A percentile compares a stretch with the other conserved stretches of the same genome.
Conservation (phyloP, 2,113 vertebrate species). For the Callorhinus ursinus region DNA sequence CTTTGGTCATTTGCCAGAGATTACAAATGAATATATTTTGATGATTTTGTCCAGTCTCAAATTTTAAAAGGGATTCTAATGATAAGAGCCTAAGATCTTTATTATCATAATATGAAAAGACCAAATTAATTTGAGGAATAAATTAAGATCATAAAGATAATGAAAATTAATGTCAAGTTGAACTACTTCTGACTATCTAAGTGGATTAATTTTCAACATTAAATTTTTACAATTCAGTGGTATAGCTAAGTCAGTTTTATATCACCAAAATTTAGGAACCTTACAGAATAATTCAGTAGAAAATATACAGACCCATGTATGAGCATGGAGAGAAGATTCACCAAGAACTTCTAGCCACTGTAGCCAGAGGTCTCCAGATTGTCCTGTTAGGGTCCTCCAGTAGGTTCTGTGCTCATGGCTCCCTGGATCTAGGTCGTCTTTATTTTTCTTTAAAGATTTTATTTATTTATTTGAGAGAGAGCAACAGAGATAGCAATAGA, state of each 20-base stretch:
- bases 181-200: slow-evolving; percentile 11
- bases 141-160: background rate
- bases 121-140: background rate
- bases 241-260: background rate
- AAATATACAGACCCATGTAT: background rate
- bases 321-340: background rate
- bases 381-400: background rate
- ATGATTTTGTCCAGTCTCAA: background rate
- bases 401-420: too few species aligned
- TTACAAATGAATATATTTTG: background rate
- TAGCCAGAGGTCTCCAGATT: background rate
- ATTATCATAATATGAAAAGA: background rate
- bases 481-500: too few species aligned
- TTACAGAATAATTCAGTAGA: background rate
- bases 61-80: background rate
- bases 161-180: background rate
- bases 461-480: background rate
- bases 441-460: background rate
- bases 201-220: slow-evolving; percentile 24
- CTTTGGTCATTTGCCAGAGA: background rate
- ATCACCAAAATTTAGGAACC: background rate
- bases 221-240: background rate
- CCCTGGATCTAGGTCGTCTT: background rate
- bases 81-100: background rate
- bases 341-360: background rate